A percentile compares a stretch with the other conserved stretches of the same genome.
Conservation (phyloP, 2,888 invertebrate genomes). For the Tuberolachnus salignus region DNA sequence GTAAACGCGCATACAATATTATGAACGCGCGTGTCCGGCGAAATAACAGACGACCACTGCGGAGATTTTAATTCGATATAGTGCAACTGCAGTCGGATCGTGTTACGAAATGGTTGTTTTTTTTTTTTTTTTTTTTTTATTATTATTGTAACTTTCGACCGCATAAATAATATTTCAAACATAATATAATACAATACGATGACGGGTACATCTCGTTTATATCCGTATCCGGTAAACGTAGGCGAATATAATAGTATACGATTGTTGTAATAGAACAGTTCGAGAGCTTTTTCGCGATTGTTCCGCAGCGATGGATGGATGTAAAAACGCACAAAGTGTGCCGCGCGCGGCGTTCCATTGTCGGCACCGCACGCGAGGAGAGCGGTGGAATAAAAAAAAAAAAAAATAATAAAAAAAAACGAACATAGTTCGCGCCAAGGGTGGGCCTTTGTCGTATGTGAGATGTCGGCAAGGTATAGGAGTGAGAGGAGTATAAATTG, state of each 20-base stretch:
- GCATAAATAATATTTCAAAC: neutral
- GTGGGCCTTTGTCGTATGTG: no score
- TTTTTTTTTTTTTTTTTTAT: no score
- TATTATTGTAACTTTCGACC: neutral
- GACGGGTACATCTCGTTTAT: no score
- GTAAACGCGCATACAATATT: no score
- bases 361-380: neutral
- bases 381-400: neutral
- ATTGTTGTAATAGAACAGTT: neutral
- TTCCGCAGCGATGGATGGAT: neutral
- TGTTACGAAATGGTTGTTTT: conserved; percentile 7
- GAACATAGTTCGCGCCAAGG: no score
- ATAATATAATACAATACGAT: no score
- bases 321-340: neutral
- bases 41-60: no score
- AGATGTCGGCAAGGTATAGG: no score
- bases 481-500: no score
- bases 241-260: neutral
- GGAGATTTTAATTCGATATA: no score
- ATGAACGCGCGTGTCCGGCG: no score
- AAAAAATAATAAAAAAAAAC: neutral
- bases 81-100: neutral
- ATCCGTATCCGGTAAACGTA: neutral
- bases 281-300: conserved; percentile 34
- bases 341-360: neutral